Conservation (phyloP, 2,888 invertebrate genomes). For the Carcina quercana region DNA sequence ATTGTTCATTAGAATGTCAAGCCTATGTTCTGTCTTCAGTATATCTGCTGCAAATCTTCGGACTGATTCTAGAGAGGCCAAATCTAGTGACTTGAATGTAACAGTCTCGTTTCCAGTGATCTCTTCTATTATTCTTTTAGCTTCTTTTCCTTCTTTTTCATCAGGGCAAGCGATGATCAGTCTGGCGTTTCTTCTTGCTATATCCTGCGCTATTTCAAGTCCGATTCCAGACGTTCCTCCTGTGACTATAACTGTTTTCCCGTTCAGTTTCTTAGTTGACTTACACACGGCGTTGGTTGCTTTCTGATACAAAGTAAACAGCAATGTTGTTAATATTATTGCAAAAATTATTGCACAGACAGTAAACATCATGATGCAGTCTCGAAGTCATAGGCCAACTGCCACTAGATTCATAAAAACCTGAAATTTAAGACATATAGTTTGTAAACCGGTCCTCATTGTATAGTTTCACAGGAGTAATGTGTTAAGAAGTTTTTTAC, state of each 20-base stretch:
- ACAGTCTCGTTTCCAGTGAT: slow-evolving; percentile 78
- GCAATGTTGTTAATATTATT: not conserved
- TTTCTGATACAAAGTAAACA: slow-evolving; percentile 17
- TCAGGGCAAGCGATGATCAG: slow-evolving; percentile 49
- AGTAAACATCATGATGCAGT: too few species aligned
- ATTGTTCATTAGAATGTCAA: slow-evolving; percentile 90
- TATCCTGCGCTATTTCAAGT: slow-evolving; percentile 39
- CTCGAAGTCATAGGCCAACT: too few species aligned
- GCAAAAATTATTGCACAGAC: too few species aligned
- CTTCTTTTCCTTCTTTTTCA: slow-evolving; percentile 33
- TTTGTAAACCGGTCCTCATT: too few species aligned
- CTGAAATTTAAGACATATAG: too few species aligned
- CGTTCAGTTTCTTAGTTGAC: slow-evolving; percentile 27
- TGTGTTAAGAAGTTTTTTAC: too few species aligned
- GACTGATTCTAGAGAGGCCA: slow-evolving; percentile 81
- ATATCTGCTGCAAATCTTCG: slow-evolving; percentile 86
- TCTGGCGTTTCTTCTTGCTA: slow-evolving; percentile 40
- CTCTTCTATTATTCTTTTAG: slow-evolving; percentile 73
- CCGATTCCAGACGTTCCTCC: slow-evolving; percentile 53
- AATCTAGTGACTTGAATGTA: slow-evolving; percentile 79
- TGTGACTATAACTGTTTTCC: slow-evolving; percentile 37
- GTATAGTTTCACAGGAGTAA: too few species aligned
- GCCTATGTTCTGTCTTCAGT: slow-evolving; percentile 75
- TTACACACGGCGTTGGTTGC: slow-evolving; percentile 23
- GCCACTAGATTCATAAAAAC: too few species aligned